Conservation (phyloP, 1,140 invertebrate genomes). For the Meloidogyne hapla region DNA sequence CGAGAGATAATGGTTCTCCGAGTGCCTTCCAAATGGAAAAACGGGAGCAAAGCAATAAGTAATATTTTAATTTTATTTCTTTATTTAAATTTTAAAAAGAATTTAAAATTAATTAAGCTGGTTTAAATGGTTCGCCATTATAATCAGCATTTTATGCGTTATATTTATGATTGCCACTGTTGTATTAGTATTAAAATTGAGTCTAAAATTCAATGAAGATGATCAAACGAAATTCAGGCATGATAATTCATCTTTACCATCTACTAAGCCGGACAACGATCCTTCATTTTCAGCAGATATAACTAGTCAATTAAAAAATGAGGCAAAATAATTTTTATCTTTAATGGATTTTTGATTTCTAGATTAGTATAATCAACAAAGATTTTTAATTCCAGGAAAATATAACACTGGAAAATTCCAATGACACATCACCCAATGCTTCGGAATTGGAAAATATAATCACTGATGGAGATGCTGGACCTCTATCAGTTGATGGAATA, state of each 20-base stretch:
- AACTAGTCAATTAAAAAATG: background rate
- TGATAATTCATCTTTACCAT: background rate
- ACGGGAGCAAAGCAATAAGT: constrained; percentile 40
- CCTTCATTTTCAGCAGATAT: background rate
- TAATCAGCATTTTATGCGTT: constrained; percentile 52
- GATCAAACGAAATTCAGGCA: background rate
- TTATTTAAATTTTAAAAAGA: background rate
- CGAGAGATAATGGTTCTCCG: constrained; percentile 54
- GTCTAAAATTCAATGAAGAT: constrained; percentile 44
- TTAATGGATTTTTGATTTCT: too few species aligned
- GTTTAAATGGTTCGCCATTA: constrained; percentile 57
- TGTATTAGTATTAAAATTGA: constrained; percentile 49
- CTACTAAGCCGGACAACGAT: background rate
- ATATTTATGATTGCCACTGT: constrained; percentile 56
- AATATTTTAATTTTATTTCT: constrained; percentile 15
- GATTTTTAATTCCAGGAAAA: background rate
- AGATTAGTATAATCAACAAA: too few species aligned
- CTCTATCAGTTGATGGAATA: constrained; percentile 41
- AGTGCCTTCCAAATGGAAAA: constrained; percentile 61
- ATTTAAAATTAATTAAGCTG: constrained; percentile 31
- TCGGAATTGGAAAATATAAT: background rate
- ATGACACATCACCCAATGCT: background rate
- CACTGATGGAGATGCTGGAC: constrained; percentile 6
- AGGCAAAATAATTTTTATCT: background rate
- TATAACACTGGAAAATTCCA: background rate